Evolutionary conservation across 2,888 invertebrate genomes (phyloP), one percentile per base, ranked within the genome.

Genomic region (Drosophila hamatofila): DNA sequence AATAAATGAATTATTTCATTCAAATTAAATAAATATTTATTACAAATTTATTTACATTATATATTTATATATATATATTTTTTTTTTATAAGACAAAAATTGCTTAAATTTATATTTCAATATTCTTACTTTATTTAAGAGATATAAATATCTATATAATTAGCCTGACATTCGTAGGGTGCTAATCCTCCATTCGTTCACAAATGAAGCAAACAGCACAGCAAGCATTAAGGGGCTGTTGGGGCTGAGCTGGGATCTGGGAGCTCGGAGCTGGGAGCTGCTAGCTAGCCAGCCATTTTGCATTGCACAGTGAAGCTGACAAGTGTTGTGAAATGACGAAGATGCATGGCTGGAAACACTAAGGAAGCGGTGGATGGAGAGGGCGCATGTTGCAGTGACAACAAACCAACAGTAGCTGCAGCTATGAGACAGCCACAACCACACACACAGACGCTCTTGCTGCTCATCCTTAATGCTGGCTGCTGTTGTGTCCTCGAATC

Each of bases 251-350:
- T 63, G 74, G 21, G 33, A n/a, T n/a, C n/a, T n/a, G n/a, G n/a
- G n/a, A n/a, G n/a, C n/a, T n/a, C n/a, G n/a, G n/a, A n/a, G n/a
- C n/a, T n/a, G n/a, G n/a, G n/a, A n/a, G n/a, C n/a, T 44, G 39
- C 11, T 9, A 23, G 52, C 39, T 44, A 46, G 62, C 60, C 51
- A 68, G 76, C 64, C 72, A 82, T 80, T 87, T 82, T 78, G 71
- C 83, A 82, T 81, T 64, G 75, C 76, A 72, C 71, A 80, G 73
- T 55, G 54, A 68, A 62, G 56, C 72, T 88, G 89, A 88, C 86
- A 89, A 84, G 81, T 79, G 79, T 75, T 77, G 66, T 77, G 81
- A 84, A 80, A 88, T 89, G 86, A 89, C 89, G 88, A 87, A 83
- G 86, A 87, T 83, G 86, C 77, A 87, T 89, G 72, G 61, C 59